Evolutionary conservation across 1,140 invertebrate genomes (phyloP), one percentile per base, ranked within the genome.

Genomic region (Megalopta genalis): DNA sequence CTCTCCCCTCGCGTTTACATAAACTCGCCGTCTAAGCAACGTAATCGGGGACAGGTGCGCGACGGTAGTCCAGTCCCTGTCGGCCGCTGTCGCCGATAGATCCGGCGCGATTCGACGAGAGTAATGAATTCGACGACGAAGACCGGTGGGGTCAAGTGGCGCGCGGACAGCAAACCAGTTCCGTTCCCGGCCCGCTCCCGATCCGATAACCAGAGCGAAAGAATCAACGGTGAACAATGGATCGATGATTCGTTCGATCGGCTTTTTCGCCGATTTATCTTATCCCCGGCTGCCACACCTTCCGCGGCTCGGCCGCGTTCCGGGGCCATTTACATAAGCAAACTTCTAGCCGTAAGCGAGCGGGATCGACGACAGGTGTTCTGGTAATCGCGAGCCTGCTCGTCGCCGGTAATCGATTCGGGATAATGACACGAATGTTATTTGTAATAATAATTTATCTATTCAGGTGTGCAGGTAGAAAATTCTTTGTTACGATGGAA

Each of bases 1-100:
- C 54, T n/a, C 54, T n/a, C 54, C 18, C 21, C 72, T 77, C 54
- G 62, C 86, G 88, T 88, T 89, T 88, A 85, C 88, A 88, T 88
- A 88, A 86, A 86, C 84, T 81, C 88, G 85, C 82, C 81, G 75
- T 66, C 66, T 49, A 77, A 46, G 49, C 74, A 81, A 69, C n/a
- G 76, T 62, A 74, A 74, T 80, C 71, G 81, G 7, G 54, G 54
- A 83, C 82, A 84, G 82, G 82, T 84, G 82, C 52, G 27, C 64
- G 57, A 23, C 27, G 27, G 16, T 57, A 57, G 60, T 27, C 27
- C 27, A 37, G 14, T 32, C 10, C 10, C 60, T 63, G 60, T 63
- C 60, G 16, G 59, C 59, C 25, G 59, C 59, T 62, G 25, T 63
- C 27, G 7, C 27, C 60, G 27, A 63, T 63, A 32, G 60, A 63